Evolutionary conservation across 2,888 invertebrate species (phyloP).

Genomic region (Caenorhabditis becei): DNA sequence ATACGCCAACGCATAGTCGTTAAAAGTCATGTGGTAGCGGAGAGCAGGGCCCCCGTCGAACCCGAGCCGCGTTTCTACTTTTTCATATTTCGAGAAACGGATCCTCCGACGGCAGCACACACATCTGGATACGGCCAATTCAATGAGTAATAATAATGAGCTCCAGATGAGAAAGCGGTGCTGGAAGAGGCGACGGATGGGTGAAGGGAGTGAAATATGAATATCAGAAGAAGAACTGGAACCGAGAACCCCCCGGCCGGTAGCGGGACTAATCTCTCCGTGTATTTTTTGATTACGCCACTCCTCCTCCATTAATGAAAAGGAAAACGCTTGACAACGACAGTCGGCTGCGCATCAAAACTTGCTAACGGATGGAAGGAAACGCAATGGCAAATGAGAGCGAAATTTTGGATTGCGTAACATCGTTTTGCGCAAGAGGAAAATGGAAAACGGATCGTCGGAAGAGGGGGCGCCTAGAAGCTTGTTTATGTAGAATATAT

Average conservation of each 20-base stretch:
- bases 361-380: conserved; percentile 61
- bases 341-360: conserved; percentile 48
- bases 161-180: conserved; percentile 62
- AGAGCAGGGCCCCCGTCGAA: conserved; percentile 13
- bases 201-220: background rate
- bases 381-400: conserved; percentile 60
- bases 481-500: conserved; percentile 48
- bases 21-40: conserved; percentile 59
- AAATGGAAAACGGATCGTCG: conserved; percentile 25
- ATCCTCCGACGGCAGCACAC: conserved; percentile 17
- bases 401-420: conserved; percentile 64
- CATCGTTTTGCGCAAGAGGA: conserved; percentile 60
- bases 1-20: conserved; percentile 61
- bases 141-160: conserved; percentile 70
- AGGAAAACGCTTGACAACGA: conserved; percentile 55
- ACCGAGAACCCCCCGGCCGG: background rate
- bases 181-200: conserved; percentile 12
- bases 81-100: conserved; percentile 63
- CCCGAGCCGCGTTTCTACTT: conserved; percentile 36
- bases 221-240: background rate
- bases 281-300: conserved; percentile 37
- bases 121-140: conserved; percentile 69
- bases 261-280: conserved; percentile 17
- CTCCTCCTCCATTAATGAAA: conserved; percentile 54
- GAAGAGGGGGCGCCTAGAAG: conserved; percentile 7